Evolutionary conservation across 2,113 vertebrate genomes (phyloP).

Genomic region (Choloepus hoffmanni): DNA sequence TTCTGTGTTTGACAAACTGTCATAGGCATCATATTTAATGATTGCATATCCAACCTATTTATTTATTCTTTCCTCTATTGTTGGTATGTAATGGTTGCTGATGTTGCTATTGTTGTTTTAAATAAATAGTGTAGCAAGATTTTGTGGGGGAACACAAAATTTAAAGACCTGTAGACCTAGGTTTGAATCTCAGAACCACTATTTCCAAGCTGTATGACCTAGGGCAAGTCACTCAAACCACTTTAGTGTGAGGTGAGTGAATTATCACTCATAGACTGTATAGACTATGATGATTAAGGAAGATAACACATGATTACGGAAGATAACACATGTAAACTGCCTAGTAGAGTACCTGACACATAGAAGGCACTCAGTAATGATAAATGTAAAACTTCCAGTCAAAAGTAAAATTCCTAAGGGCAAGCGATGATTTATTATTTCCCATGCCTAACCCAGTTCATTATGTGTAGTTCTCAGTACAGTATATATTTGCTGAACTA

Average conservation of each 20-base stretch:
- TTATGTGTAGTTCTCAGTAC: neutral
- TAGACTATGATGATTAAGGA: neutral
- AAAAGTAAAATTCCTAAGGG: neutral
- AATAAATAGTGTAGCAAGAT: neutral
- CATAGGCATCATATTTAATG: neutral
- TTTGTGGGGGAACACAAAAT: neutral
- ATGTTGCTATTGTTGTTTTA: neutral
- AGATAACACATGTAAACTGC: neutral
- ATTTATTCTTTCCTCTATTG: neutral
- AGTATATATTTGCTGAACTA: neutral
- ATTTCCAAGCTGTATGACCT: neutral
- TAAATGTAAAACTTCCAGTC: neutral
- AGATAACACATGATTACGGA: too few relatives aligned
- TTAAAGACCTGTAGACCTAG: neutral
- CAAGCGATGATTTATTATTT: conserved; percentile 17
- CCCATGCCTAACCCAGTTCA: neutral
- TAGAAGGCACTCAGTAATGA: neutral
- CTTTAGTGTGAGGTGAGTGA: neutral
- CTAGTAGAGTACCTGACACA: neutral
- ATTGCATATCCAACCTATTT: neutral
- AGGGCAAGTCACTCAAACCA: neutral
- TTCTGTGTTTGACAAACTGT: neutral
- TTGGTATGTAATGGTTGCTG: neutral
- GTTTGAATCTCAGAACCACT: conserved; percentile 26
- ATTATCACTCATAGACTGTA: neutral